Evolutionary conservation across 2,113 vertebrate species (phyloP).

Genomic region (Ammodytes dubius): DNA sequence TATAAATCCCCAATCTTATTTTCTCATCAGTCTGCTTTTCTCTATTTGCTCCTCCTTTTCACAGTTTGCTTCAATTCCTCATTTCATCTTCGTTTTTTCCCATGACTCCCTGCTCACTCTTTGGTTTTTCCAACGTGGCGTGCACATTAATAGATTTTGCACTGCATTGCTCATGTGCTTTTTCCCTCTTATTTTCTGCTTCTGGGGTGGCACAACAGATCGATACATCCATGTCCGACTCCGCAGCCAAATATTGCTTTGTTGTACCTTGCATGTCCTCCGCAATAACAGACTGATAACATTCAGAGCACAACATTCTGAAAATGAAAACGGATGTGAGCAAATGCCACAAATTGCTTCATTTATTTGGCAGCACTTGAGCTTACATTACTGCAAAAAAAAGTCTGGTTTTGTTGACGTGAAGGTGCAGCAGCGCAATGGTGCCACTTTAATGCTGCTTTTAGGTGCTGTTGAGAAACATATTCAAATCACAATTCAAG

Average conservation of each 20-base stretch:
- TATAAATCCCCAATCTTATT: constrained; percentile 28
- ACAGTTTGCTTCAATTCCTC: constrained; percentile 9
- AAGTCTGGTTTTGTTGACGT: constrained; percentile 46
- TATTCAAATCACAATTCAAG: constrained; percentile 27
- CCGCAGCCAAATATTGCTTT: constrained; percentile 10
- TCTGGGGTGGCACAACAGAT: constrained; percentile 23
- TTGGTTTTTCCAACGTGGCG: constrained; percentile 19
- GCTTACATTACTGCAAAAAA: constrained; percentile 22
- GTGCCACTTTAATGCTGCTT: constrained; percentile 12
- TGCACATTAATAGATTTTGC: constrained; percentile 9
- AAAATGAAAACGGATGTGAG: constrained; percentile 46
- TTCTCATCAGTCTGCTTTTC: constrained; percentile 1
- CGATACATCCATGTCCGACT: constrained; percentile 43
- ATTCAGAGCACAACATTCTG: constrained; percentile 24
- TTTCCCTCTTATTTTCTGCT: constrained; percentile 26
- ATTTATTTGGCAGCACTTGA: constrained; percentile 52
- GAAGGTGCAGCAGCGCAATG: not conserved
- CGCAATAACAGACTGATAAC: constrained; percentile 46
- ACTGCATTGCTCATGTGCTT: constrained; percentile 5
- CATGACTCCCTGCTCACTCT: not conserved
- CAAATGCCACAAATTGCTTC: constrained; percentile 58
- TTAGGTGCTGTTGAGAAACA: constrained; percentile 35
- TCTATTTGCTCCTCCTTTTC: constrained; percentile 7
- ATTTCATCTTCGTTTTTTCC: constrained; percentile 2
- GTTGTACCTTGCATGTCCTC: constrained; percentile 6